Base-by-base conservation (phyloP, 2,888 invertebrate genomes). In the Erebia epiphron region DNA sequence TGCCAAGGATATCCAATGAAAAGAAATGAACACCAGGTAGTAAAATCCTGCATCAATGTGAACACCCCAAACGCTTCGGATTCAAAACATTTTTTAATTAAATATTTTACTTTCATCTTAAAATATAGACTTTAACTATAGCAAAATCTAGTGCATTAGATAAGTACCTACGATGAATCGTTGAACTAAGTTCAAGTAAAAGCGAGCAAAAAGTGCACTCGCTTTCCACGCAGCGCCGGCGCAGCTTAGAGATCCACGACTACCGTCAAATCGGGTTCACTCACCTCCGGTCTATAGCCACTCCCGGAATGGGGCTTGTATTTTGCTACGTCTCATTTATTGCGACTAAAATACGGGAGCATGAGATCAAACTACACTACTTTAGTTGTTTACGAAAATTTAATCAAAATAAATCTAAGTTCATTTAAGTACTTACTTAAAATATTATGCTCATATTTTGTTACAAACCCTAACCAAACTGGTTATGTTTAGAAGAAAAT, bases 241-340 rank as follows among this genome's bases (percentile, higher is more conserved):
- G 69, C 63, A 64, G 54, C 69, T 72, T 61, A 69, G 71, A 72
- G 74, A 75, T 75, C 70, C 75, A 75, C 74, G 69, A 74, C 75
- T 75, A 73, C 74, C 75, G 69, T 74, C 75, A 72, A 75, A 75
- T 73, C 69, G 74, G 66, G 75, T 75, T 75, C 75, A 75, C 50
- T 74, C 75, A 75, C 75, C 75, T 74, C 75, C 62, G 7, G 18
- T 2, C 49, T 49, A 62, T 46, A 57, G 60, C 56, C 18, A 71
- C 73, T 75, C 73, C 75, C 75, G 74, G 70, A 63, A 74, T 69
- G 67, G 65, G 57, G 70, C 67, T 70, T 57, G 62, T 57, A 72
- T 69, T 74, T 74, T 64, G 72, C 72, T 72, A 69, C 56, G 67
- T 70, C 54, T 62, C 60, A 62, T 71, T 69, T 69, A 61, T 58